Base-by-base conservation (phyloP, 2,888 invertebrate genomes). In the Cloeon dipterum region DNA sequence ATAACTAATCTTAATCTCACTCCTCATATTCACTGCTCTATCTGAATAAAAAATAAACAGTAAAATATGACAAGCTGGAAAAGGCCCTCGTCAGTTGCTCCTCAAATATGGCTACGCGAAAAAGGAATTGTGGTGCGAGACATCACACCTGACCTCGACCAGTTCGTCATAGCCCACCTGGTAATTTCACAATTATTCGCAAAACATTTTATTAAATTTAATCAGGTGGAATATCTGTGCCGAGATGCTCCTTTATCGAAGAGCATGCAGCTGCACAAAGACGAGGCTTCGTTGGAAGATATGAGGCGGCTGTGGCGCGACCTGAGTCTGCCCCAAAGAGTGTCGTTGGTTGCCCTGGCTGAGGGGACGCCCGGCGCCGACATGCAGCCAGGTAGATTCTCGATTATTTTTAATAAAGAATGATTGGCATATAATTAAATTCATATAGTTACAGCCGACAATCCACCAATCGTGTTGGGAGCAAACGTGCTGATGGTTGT, bases 351-450 rank as follows among this genome's bases (percentile, higher is more conserved):
- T 16, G 29, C 29, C 5, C 14, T 29, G 5, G 14, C 10, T 7
- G 29, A 29, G 16, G 29, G 29, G 14, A 29, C 29, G 16, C 29
- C 29, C 8, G 29, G 29, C 29, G 29, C 29, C n/a, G 29, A 29
- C n/a, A 14, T 29, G 16, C 5, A 29, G n/a, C n/a, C n/a, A 14
- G 29, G 29, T 29, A 29, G 8, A 14, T 8, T n/a, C n/a, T n/a
- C n/a, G n/a, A n/a, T n/a, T n/a, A n/a, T n/a, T n/a, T n/a, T n/a
- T n/a, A n/a, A n/a, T n/a, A n/a, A n/a, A n/a, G n/a, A n/a, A n/a
- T n/a, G n/a, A n/a, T n/a, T n/a, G n/a, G n/a, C n/a, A n/a, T n/a
- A n/a, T n/a, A n/a, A n/a, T n/a, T n/a, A n/a, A n/a, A n/a, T n/a
- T n/a, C n/a, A n/a, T n/a, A n/a, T n/a, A n/a, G n/a, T n/a, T n/a